These are phyloP conservation scores for Cossypha caffra DNA, from an alignment of 2,797 vertebrate species.

Conservation along the genomic window DNA sequence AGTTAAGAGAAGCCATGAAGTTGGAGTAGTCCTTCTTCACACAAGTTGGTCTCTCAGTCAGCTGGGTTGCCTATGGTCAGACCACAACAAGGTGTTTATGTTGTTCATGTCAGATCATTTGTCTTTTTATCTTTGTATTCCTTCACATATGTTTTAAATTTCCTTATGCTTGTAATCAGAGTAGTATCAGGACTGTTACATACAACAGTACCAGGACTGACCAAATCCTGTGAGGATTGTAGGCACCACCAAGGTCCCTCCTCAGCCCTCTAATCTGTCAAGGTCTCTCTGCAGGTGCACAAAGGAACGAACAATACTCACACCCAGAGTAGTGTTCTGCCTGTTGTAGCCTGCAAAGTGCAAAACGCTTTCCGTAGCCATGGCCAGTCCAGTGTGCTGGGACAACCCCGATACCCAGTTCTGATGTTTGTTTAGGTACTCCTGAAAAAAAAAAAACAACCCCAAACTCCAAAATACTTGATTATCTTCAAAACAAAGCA, in stretches of 20 bases:
- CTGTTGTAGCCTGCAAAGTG: slow-evolving; percentile 94
- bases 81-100: not conserved
- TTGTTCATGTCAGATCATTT: not conserved
- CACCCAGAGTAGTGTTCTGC: slow-evolving; percentile 92
- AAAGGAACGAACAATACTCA: slow-evolving; percentile 63
- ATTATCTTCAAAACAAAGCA: not conserved
- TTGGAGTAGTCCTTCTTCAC: slow-evolving; percentile 98
- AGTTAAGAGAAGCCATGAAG: slow-evolving; percentile 96
- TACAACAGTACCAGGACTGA: not conserved
- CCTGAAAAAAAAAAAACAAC: slow-evolving; percentile 69
- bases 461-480: not conserved
- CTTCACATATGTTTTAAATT: not conserved
- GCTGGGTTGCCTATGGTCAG: slow-evolving; percentile 85
- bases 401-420: slow-evolving; percentile 95
- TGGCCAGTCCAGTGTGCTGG: slow-evolving; percentile 95
- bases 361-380: slow-evolving; percentile 95
- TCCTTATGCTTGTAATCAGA: not conserved
- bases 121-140: not conserved
- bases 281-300: not conserved
- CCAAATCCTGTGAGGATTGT: not conserved
- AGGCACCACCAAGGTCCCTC: not conserved
- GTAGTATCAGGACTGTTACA: not conserved
- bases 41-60: slow-evolving; percentile 91
- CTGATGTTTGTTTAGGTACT: slow-evolving; percentile 96
- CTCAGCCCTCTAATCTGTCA: not conserved